These are phyloP conservation scores for Betta splendens DNA, from an alignment of 2,797 vertebrate species.

Conservation along the genomic window DNA sequence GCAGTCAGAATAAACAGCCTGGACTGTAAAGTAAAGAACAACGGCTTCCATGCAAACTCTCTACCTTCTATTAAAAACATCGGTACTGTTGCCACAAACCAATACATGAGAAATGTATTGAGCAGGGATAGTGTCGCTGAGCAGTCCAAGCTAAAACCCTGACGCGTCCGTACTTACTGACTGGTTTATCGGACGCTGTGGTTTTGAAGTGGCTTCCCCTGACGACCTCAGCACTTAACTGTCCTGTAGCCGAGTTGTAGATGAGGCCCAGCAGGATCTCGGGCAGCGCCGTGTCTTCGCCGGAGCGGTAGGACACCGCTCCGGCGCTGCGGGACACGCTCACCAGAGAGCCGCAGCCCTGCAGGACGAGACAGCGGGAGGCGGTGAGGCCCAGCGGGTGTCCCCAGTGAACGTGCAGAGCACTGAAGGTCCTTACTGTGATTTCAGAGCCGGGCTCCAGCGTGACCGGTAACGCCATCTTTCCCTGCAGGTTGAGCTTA, in stretches of 20 bases:
- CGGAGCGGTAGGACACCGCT: conserved; percentile 89
- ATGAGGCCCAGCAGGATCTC: conserved; percentile 95
- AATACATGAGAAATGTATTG: not conserved
- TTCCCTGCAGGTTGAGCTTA: conserved; percentile 97
- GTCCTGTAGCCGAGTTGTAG: conserved; percentile 94
- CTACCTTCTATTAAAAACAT: conserved; percentile 16
- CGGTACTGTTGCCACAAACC: conserved; percentile 4
- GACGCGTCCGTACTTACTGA: conserved; percentile 74
- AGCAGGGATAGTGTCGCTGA: conserved; percentile 2
- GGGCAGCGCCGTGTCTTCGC: conserved; percentile 88
- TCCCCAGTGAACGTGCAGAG: no score
- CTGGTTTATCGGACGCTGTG: conserved; percentile 91
- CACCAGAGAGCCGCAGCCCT: conserved; percentile 95
- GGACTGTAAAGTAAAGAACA: conserved; percentile 14
- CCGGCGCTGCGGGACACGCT: conserved; percentile 94
- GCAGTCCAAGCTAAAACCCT: no score
- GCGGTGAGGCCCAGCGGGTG: no score
- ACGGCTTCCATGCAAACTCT: conserved; percentile 16
- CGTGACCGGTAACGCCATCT: conserved; percentile 93
- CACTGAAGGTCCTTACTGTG: conserved; percentile 82
- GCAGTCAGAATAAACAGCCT: conserved; percentile 11
- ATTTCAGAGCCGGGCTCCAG: conserved; percentile 93
- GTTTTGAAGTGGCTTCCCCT: conserved; percentile 99
- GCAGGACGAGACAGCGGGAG: conserved; percentile 17
- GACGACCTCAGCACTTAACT: conserved; percentile 94